phyloP scores from a whole-genome alignment of 2,888 invertebrate species.

The Drymonia ruficornis region DNA sequence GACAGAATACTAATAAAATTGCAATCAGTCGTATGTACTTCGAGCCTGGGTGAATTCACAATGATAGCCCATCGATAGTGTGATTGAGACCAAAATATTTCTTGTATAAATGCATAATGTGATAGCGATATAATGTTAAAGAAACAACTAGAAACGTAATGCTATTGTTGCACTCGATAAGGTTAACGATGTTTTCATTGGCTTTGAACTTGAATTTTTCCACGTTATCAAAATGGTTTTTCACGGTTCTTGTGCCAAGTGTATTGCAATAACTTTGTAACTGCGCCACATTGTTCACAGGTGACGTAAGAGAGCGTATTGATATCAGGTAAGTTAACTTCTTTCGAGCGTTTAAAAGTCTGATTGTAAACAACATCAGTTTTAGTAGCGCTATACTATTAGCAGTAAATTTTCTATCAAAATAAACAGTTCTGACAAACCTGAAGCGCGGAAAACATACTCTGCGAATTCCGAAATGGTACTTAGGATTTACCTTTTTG shows the following conservation, averaged over 20 bases:
- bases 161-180: slow-evolving; percentile 32
- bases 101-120: too few species aligned
- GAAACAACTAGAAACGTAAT: slow-evolving; percentile 21
- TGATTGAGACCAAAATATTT: too few species aligned
- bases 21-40: not conserved
- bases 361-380: not conserved
- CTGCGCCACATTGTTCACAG: slow-evolving; percentile 8
- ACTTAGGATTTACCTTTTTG: too few species aligned
- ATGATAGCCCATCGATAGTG: too few species aligned
- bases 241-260: slow-evolving; percentile 14
- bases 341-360: not conserved
- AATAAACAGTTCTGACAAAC: not conserved
- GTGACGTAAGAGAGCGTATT: not conserved
- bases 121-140: not conserved
- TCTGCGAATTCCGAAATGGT: too few species aligned
- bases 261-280: slow-evolving; percentile 15
- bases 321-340: not conserved
- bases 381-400: not conserved
- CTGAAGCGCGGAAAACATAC: too few species aligned
- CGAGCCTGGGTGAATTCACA: too few species aligned
- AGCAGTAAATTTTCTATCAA: not conserved
- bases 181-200: slow-evolving; percentile 41
- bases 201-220: slow-evolving; percentile 47
- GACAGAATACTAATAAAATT: slow-evolving; percentile 37
- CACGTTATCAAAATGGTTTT: slow-evolving; percentile 25